Percentiles rank a stretch among this genome's conserved stretches.
Conservation (phyloP, 1,140 invertebrate species). For the Drosophila mauritiana region DNA sequence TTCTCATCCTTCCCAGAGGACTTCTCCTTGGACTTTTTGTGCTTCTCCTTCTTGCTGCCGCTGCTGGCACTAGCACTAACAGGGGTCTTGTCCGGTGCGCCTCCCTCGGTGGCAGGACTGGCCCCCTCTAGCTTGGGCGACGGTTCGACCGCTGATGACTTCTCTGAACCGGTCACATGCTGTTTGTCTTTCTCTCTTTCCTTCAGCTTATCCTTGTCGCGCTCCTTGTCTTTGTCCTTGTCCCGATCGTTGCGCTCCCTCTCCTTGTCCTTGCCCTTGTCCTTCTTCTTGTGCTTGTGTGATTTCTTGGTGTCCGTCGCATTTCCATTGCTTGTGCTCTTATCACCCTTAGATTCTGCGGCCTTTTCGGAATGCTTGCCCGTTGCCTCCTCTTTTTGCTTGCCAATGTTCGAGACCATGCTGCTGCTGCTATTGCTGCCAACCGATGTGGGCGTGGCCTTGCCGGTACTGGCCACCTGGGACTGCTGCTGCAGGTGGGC, state of each 20-base stretch:
- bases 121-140: slow-evolving; percentile 46
- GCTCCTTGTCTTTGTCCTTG: slow-evolving; percentile 58
- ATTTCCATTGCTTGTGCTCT: slow-evolving; percentile 79
- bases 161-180: slow-evolving; percentile 16
- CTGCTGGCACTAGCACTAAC: slow-evolving; percentile 20
- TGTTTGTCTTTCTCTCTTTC: slow-evolving; percentile 58
- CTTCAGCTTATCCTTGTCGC: slow-evolving; percentile 52
- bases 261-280: slow-evolving; percentile 85
- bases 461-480: slow-evolving; percentile 43
- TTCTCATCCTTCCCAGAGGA: slow-evolving; percentile 77
- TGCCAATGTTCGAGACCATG: slow-evolving; percentile 26
- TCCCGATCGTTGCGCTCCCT: slow-evolving; percentile 84
- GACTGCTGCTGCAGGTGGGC: slow-evolving; percentile 18
- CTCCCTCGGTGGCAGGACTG: slow-evolving; percentile 28
- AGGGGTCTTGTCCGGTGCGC: slow-evolving; percentile 22
- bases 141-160: slow-evolving; percentile 23
- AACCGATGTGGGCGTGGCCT: slow-evolving; percentile 65
- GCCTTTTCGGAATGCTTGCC: slow-evolving; percentile 47
- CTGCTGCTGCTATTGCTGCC: slow-evolving; percentile 61
- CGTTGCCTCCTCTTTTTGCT: slow-evolving; percentile 51
- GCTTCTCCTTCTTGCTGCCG: slow-evolving; percentile 66
- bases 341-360: slow-evolving; percentile 39
- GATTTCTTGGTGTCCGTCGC: slow-evolving; percentile 84
- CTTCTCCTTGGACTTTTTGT: slow-evolving; percentile 75
- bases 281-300: slow-evolving; percentile 87